These are phyloP conservation scores for Melanostigma gelatinosum DNA, from an alignment of 2,113 vertebrate species.

Conservation along the genomic window DNA sequence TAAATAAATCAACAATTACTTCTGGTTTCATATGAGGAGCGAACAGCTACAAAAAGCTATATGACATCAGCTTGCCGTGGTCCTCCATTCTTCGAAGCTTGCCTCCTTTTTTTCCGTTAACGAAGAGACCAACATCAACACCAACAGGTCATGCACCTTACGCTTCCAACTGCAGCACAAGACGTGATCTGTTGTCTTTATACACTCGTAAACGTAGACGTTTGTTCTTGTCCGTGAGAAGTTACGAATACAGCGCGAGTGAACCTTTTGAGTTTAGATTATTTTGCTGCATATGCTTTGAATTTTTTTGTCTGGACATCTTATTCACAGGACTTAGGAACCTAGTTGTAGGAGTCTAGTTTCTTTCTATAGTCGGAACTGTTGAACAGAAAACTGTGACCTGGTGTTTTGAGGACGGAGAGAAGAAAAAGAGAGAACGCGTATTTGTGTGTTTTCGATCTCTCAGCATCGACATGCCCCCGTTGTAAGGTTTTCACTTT, in stretches of 20 bases:
- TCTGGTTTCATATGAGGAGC: too few species aligned
- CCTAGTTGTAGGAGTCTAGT: not conserved
- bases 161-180: too few species aligned
- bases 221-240: not conserved
- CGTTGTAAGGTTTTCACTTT: conserved; percentile 33
- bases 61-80: too few species aligned
- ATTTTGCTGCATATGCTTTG: not conserved
- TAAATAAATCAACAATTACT: too few species aligned
- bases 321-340: not conserved
- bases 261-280: not conserved
- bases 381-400: not conserved
- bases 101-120: not conserved
- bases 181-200: not conserved
- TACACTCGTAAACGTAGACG: too few species aligned
- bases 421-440: not conserved
- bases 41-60: too few species aligned
- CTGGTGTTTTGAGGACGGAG: not conserved
- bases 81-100: too few species aligned
- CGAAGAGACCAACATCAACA: not conserved
- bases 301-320: not conserved
- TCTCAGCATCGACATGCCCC: conserved; percentile 5
- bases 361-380: not conserved
- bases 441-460: not conserved
- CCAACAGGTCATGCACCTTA: too few species aligned
- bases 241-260: not conserved